A percentile compares a stretch with the other conserved stretches of the same genome.
These are phyloP conservation scores for Cylas formicarius DNA, from an alignment of 1,140 invertebrate genomes.

Conservation along the genomic window DNA sequence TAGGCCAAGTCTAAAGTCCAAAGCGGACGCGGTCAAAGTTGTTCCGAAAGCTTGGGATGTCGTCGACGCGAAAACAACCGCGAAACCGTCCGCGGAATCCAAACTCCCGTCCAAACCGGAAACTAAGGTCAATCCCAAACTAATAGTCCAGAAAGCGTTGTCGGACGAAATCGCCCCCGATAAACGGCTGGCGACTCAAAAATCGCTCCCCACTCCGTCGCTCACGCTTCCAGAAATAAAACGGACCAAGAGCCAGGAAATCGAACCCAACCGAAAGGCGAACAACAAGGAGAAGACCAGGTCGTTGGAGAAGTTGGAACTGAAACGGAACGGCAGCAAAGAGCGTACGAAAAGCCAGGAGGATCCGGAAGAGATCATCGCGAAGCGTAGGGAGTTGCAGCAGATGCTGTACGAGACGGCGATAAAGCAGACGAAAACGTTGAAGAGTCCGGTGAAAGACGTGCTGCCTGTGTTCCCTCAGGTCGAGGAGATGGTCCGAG, in stretches of 20 bases:
- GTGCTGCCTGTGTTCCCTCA: slow-evolving; percentile 57
- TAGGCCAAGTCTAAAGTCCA: slow-evolving; percentile 5
- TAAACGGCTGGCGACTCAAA: slow-evolving; percentile 4
- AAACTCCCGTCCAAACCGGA: slow-evolving; percentile 10
- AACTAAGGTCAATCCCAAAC: slow-evolving; percentile 1
- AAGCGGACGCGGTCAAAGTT: too few relatives aligned
- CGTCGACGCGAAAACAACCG: slow-evolving; percentile 1
- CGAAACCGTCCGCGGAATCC: slow-evolving; percentile 14
- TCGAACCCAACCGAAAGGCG: slow-evolving; percentile 48
- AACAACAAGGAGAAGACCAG: slow-evolving; percentile 56
- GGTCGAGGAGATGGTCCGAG: slow-evolving; percentile 52
- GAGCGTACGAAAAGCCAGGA: slow-evolving; percentile 61
- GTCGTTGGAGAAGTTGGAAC: slow-evolving; percentile 56
- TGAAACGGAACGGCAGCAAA: slow-evolving; percentile 53
- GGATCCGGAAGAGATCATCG: slow-evolving; percentile 59
- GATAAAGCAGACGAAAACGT: slow-evolving; percentile 60
- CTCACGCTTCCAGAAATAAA: slow-evolving; percentile 49
- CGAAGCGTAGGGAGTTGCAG: slow-evolving; percentile 60
- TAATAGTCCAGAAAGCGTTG: slow-evolving; percentile 18
- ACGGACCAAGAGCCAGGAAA: slow-evolving; percentile 55
- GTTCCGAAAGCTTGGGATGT: slow-evolving; percentile 4
- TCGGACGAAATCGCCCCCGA: slow-evolving; percentile 15
- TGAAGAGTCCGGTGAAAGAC: slow-evolving; percentile 61
- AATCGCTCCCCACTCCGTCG: slow-evolving; percentile 46
- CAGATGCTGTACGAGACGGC: slow-evolving; percentile 64